Conservation (phyloP, 2,888 invertebrate species). For the Lasioglossum figueresi region DNA sequence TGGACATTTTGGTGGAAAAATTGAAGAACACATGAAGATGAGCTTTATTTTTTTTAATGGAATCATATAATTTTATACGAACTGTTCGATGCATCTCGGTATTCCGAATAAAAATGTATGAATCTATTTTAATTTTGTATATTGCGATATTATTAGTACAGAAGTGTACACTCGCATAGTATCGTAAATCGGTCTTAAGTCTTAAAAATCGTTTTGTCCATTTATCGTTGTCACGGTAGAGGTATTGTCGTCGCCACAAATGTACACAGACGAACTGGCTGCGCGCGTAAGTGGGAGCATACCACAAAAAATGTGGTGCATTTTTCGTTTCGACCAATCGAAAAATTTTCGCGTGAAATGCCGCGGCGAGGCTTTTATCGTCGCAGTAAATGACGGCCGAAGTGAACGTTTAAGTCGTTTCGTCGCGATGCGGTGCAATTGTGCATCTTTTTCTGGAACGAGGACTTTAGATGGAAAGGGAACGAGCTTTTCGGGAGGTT, state of each 20-base stretch:
- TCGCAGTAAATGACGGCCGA: slow-evolving; percentile 29
- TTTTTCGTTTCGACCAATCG: slow-evolving; percentile 30
- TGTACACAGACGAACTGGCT: neutral
- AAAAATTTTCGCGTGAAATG: slow-evolving; percentile 33
- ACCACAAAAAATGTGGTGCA: neutral
- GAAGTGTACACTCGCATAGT: too few relatives aligned
- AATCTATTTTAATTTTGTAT: too few relatives aligned
- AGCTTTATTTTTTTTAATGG: too few relatives aligned
- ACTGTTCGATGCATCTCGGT: too few relatives aligned
- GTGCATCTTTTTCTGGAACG: slow-evolving; percentile 13
- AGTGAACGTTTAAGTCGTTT: slow-evolving; percentile 49
- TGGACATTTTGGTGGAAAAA: too few relatives aligned
- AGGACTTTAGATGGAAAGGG: neutral
- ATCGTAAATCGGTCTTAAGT: neutral
- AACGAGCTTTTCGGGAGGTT: neutral
- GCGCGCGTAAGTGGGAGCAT: neutral
- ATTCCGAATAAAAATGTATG: too few relatives aligned
- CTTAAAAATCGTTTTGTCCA: neutral
- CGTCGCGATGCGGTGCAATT: slow-evolving; percentile 19
- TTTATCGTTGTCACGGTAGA: neutral
- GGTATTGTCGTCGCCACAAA: neutral
- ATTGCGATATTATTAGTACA: too few relatives aligned
- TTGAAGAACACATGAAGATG: too few relatives aligned
- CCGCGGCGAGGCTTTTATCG: slow-evolving; percentile 38
- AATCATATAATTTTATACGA: too few relatives aligned